Base-by-base conservation (phyloP, 2,888 invertebrate genomes). In the Ypsolopha sequella region DNA sequence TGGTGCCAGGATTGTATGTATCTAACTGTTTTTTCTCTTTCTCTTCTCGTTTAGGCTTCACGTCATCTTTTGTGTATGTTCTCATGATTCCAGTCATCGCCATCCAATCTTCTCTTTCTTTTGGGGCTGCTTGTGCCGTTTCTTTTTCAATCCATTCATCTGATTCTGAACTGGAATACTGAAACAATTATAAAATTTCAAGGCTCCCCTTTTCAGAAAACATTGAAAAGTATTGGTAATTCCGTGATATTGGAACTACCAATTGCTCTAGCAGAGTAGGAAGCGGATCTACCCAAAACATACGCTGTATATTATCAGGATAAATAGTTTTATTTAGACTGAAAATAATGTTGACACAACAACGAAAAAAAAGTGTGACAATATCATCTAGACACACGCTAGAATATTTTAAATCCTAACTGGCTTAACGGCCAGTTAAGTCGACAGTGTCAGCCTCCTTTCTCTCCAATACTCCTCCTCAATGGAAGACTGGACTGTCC, bases 81-180 rank as follows among this genome's bases (percentile, higher is more conserved):
- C 79, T 81, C 11, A 86, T 57, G 63, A 77, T 69, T 41, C 88
- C 88, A 9, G 91, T 88, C 66, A 92, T 85, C 38, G 89, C 89
- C 93, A 96, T 94, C 95, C 96, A 96, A 62, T 92, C 91, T 49
- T 95, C 95, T 52, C 93, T 87, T 62, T 87, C 72, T 14, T 46
- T 48, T 11, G 59, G 60, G 49, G 51, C 56, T 44, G 51, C 47
- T 43, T n/a, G 4, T 39, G 41, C 50, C 51, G 63, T 56, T 50
- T 67, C 59, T 59, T 88, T 89, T 71, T 92, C 92, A 6, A 91
- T 85, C 91, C 92, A 92, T 68, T 89, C 87, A 56, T 89, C 88
- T 45, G 81, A 79, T 52, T 68, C 65, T 43, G 80, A 71, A 56
- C 74, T 68, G 50, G 80, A 70, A 56, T 74, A 60, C 82, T 85